Percentiles rank a stretch among this genome's conserved stretches.
Evolutionary conservation across 2,888 invertebrate species (phyloP).

Genomic region (Pyrocoelia pectoralis): DNA sequence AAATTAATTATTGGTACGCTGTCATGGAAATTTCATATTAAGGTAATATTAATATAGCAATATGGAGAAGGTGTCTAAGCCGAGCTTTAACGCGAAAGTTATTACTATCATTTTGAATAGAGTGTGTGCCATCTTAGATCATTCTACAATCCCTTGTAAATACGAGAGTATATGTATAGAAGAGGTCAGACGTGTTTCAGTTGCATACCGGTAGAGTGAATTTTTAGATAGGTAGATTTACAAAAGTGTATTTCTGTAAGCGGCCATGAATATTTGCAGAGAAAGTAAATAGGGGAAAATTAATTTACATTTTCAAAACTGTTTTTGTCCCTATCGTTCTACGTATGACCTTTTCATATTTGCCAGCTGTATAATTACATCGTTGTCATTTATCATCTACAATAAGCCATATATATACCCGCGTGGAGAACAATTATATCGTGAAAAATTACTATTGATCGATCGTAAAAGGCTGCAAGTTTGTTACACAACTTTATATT

Average conservation of each 20-base stretch:
- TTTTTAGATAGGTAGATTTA: constrained; percentile 4
- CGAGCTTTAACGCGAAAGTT: background rate
- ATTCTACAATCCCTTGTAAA: constrained; percentile 15
- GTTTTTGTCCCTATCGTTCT: too few species aligned
- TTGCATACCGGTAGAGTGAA: background rate
- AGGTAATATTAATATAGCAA: background rate
- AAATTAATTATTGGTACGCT: constrained; percentile 11
- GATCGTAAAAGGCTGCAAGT: too few species aligned
- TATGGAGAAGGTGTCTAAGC: background rate
- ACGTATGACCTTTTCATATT: too few species aligned
- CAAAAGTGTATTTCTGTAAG: constrained; percentile 3
- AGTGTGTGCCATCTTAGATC: constrained; percentile 10
- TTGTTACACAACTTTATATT: too few species aligned
- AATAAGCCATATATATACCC: too few species aligned
- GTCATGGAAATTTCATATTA: constrained; percentile 15
- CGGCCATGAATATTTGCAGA: too few species aligned
- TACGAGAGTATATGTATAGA: background rate
- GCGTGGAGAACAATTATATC: too few species aligned
- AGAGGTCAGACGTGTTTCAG: constrained; percentile 14
- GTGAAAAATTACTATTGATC: too few species aligned
- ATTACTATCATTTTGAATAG: constrained; percentile 14
- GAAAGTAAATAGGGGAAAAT: too few species aligned
- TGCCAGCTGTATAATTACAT: too few species aligned
- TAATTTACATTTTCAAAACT: too few species aligned
- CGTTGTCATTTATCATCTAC: too few species aligned